These are phyloP conservation scores for Melanotaenia parkinsoni DNA, from an alignment of 2,797 vertebrate species.

Conservation along the genomic window DNA sequence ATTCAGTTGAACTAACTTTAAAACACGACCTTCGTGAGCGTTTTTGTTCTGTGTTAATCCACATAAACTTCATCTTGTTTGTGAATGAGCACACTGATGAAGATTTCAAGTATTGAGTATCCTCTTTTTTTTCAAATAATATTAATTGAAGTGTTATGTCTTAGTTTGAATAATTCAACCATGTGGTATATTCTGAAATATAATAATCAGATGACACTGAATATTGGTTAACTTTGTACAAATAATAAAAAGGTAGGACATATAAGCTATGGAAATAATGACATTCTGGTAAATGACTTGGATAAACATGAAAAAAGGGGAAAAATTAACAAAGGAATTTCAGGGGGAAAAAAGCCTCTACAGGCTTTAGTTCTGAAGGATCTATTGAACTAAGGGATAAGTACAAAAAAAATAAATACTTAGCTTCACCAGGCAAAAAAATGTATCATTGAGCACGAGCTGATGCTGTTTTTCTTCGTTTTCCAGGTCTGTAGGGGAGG, in stretches of 20 bases:
- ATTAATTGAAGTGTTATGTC: too few relatives aligned
- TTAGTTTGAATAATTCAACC: too few relatives aligned
- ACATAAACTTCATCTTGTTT: constrained; percentile 48
- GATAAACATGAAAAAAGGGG: not conserved
- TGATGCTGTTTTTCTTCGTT: constrained; percentile 26
- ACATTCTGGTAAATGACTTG: not conserved
- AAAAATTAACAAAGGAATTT: constrained; percentile 13
- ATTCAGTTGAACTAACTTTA: constrained; percentile 6
- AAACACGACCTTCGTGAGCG: constrained; percentile 16
- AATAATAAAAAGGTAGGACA: not conserved
- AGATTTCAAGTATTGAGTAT: not conserved
- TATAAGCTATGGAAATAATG: not conserved
- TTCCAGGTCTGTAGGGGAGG: constrained; percentile 34
- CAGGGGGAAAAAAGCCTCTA: constrained; percentile 13
- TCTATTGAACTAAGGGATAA: constrained; percentile 12
- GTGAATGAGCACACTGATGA: constrained; percentile 1
- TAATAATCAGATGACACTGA: not conserved
- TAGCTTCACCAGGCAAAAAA: constrained; percentile 11
- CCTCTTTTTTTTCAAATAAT: not conserved
- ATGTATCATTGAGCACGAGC: constrained; percentile 6
- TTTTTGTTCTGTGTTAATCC: constrained; percentile 35
- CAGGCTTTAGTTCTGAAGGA: constrained; percentile 7
- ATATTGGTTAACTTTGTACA: not conserved
- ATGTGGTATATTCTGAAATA: too few relatives aligned
- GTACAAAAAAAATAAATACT: constrained; percentile 18